Conservation (phyloP, 2,797 vertebrate genomes). For the Alectoris magna region DNA sequence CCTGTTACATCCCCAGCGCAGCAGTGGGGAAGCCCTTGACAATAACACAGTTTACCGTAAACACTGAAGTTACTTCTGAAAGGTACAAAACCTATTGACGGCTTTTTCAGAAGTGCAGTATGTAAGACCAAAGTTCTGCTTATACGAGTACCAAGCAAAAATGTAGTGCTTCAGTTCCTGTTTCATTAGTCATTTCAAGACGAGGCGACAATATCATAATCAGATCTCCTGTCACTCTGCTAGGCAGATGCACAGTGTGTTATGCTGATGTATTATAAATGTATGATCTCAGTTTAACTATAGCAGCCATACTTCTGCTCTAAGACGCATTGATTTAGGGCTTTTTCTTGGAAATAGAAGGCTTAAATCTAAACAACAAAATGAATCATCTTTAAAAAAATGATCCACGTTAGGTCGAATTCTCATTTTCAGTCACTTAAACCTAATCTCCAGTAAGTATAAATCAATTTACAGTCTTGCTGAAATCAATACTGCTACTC, state of each 20-base stretch:
- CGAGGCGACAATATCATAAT: background rate
- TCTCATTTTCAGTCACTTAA: constrained; percentile 57
- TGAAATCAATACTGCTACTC: constrained; percentile 29
- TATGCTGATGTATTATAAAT: background rate
- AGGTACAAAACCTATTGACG: background rate
- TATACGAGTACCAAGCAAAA: background rate
- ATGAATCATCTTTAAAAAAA: constrained; percentile 10
- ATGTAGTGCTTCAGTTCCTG: background rate
- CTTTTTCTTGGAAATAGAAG: constrained; percentile 38
- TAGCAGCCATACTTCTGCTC: background rate
- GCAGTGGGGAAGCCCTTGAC: background rate
- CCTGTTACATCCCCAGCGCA: background rate
- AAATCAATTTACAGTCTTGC: constrained; percentile 48
- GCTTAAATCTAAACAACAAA: constrained; percentile 29
- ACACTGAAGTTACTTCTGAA: background rate
- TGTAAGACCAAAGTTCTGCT: background rate
- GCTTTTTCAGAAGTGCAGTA: background rate
- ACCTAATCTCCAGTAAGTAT: constrained; percentile 34
- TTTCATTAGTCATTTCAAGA: background rate
- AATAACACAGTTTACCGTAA: background rate
- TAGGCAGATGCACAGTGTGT: background rate
- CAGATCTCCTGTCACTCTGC: background rate
- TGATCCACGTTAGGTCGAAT: background rate
- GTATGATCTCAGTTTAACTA: background rate
- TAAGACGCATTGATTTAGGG: constrained; percentile 19